phyloP scores from a whole-genome alignment of 1,140 invertebrate genomes.

The Aleiodes sp. region DNA sequence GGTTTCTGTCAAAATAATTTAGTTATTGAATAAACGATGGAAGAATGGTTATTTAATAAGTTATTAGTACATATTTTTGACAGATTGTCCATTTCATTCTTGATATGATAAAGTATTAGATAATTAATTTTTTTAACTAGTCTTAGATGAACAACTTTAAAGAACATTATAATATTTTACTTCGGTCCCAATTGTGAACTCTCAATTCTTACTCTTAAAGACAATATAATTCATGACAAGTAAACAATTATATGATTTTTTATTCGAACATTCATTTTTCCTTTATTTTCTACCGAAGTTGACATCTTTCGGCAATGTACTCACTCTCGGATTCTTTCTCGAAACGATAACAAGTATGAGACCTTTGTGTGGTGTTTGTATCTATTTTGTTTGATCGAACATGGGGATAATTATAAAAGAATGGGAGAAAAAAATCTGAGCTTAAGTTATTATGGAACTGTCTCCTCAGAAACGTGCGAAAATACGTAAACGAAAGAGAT shows the following conservation, averaged over 20 bases:
- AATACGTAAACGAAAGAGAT: conserved; percentile 6
- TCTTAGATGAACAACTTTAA: neutral
- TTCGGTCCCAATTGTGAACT: conserved; percentile 11
- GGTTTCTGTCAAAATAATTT: neutral
- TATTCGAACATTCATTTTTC: neutral
- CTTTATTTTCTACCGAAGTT: neutral
- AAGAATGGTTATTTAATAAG: neutral
- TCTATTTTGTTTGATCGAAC: too few species aligned
- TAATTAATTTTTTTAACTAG: neutral
- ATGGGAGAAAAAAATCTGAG: conserved; percentile 24
- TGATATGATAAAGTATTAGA: neutral
- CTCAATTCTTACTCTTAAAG: neutral
- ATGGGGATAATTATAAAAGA: conserved; percentile 47
- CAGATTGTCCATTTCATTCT: neutral
- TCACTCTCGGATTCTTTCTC: neutral
- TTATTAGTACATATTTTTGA: conserved; percentile 1
- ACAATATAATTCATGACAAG: neutral
- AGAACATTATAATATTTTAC: neutral
- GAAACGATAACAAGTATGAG: neutral
- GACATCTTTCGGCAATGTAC: neutral
- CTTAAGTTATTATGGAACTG: neutral
- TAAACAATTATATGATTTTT: neutral
- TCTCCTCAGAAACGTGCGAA: neutral
- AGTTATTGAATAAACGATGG: neutral
- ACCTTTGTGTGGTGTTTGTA: too few species aligned